Evolutionary conservation across 1,140 invertebrate genomes (phyloP), one percentile per base, ranked within the genome.

Genomic region (Zaprionus inermis): DNA sequence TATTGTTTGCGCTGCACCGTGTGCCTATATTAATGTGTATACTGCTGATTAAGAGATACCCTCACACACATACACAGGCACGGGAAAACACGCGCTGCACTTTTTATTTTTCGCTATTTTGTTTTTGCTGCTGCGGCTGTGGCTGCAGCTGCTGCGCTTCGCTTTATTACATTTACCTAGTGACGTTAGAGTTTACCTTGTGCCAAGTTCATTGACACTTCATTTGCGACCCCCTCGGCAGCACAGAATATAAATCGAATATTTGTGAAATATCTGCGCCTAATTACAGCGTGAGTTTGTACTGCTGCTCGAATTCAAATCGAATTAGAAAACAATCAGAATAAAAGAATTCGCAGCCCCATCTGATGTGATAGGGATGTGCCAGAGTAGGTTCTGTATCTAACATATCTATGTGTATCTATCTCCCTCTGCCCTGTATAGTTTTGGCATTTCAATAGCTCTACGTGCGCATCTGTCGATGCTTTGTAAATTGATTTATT

Each of bases 391-490:
- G 12, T 14, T 3, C 41, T 9, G 6, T 46, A 58, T 46, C 63
- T 65, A 52, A 56, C 20, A 49, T 60, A 30, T 46, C 24, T 28
- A 41, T 56, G 32, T 24, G 12, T 70, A 22, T 57, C 49, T 22
- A 22, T 58, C n/a, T n/a, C 24, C 5, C 24, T 56, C 10, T 71
- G 58, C 59, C 68, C 20, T 32, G 59, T 74, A 82, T 79, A 83
- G 73, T 78, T 84, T 61, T 84, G 77, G 77, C 81, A 80, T 84
- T 84, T 80, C 74, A 74, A 72, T 78, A 78, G 78, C 72, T 44
- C 60, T 73, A 56, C 57, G 67, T 59, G 81, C 81, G 84, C 81
- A 84, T 84, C 81, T 84, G 81, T 59, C 81, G 75, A 58, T 73
- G 59, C 58, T 73, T 74, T 81, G 79, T 64, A 76, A 81, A 81